Conservation (phyloP, 2,797 vertebrate species). For the Mus minutoides region DNA sequence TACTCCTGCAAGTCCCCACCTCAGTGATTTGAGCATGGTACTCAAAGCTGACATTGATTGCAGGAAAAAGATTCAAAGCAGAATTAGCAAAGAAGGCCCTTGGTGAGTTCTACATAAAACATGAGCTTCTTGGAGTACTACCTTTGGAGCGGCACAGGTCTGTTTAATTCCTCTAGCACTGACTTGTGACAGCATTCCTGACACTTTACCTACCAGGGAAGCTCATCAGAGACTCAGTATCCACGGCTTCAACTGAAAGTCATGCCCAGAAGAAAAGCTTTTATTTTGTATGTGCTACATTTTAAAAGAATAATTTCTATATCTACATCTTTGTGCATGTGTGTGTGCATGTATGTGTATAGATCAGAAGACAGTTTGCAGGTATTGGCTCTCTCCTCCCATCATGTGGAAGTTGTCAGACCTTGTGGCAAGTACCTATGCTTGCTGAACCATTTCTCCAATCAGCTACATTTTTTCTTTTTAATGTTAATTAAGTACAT, state of each 20-base stretch:
- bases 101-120: neutral
- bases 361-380: neutral
- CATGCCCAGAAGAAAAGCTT: conserved; percentile 1
- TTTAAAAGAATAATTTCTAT: neutral
- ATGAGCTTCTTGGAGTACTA: neutral
- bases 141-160: neutral
- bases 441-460: neutral
- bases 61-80: neutral
- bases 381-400: neutral
- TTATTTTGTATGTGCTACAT: neutral
- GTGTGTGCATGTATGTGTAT: neutral
- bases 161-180: conserved; percentile 20
- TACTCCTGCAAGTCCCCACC: neutral
- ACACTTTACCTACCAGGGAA: conserved; percentile 7
- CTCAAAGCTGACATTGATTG: neutral
- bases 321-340: neutral
- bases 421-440: neutral
- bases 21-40: neutral
- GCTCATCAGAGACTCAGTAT: neutral
- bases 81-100: neutral
- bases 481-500: neutral
- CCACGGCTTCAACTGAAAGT: neutral
- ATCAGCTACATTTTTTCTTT: neutral
- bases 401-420: neutral
- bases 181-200: neutral